phyloP scores from a whole-genome alignment of 2,797 vertebrate species.

The Hipposideros larvatus region DNA sequence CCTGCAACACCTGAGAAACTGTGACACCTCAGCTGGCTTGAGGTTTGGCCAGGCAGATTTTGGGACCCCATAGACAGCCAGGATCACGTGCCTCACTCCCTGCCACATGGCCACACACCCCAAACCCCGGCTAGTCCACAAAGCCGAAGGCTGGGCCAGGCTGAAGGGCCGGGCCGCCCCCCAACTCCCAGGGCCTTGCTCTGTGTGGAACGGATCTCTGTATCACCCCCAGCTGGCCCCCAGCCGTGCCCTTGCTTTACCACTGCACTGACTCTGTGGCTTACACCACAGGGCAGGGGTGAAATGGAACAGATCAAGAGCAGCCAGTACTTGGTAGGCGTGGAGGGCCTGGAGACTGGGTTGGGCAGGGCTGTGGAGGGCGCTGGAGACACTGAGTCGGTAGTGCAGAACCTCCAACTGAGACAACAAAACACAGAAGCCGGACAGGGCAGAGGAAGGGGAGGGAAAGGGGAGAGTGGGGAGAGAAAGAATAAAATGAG shows the following conservation, averaged over 20 bases:
- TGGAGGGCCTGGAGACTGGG: constrained; percentile 97
- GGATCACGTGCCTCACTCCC: not conserved
- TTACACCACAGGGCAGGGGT: constrained; percentile 66
- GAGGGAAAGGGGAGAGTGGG: constrained; percentile 78
- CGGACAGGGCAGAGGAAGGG: constrained; percentile 71
- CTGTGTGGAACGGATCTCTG: not conserved
- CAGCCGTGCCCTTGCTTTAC: not conserved
- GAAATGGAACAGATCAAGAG: constrained; percentile 88
- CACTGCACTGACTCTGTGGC: constrained; percentile 1
- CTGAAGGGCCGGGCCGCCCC: not conserved
- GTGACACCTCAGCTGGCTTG: not conserved
- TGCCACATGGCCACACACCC: not conserved
- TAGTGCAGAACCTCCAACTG: constrained; percentile 99
- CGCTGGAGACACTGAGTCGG: constrained; percentile 98
- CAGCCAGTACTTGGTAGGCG: constrained; percentile 98
- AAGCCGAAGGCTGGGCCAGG: not conserved
- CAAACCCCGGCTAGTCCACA: not conserved
- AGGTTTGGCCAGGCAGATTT: not conserved
- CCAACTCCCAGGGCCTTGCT: not conserved
- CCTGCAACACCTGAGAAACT: not conserved
- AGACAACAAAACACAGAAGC: constrained; percentile 91
- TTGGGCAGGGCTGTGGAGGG: constrained; percentile 94
- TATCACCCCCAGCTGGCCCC: not conserved
- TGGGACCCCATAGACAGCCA: not conserved
- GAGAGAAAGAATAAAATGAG: constrained; percentile 81